phyloP scores from a whole-genome alignment of 2,113 vertebrate genomes.

The Mesoclemmys tuberculata region DNA sequence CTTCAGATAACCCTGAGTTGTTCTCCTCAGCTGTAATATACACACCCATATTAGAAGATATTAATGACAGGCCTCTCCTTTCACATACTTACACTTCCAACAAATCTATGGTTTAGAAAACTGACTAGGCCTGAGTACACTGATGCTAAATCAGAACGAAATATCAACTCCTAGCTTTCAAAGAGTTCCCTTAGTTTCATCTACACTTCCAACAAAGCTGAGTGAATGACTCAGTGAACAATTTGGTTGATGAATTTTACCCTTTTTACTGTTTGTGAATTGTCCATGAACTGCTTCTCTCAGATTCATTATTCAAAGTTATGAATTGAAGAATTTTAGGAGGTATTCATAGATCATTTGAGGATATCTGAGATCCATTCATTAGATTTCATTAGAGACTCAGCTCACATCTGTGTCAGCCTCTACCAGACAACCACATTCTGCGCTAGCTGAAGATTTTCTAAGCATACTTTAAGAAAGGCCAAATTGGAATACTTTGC shows the following conservation, averaged over 20 bases:
- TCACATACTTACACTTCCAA: background rate
- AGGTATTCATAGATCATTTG: background rate
- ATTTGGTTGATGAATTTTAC: background rate
- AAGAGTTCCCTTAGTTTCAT: background rate
- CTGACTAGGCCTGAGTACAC: background rate
- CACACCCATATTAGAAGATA: accelerated
- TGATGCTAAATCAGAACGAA: background rate
- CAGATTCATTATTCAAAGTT: background rate
- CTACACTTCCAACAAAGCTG: background rate
- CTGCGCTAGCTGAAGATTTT: background rate
- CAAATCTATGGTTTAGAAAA: background rate
- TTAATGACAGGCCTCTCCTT: background rate
- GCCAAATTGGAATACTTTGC: accelerated
- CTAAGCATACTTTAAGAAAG: background rate
- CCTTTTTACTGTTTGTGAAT: background rate
- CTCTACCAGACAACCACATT: background rate
- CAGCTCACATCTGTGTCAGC: background rate
- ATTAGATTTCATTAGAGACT: background rate
- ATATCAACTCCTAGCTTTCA: background rate
- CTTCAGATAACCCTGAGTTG: background rate
- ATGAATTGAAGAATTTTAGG: background rate
- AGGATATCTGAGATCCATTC: background rate
- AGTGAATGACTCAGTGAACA: background rate
- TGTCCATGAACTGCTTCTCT: background rate
- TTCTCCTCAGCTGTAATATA: background rate